Conservation (phyloP, 1,140 invertebrate genomes). For the Maniola jurtina region DNA sequence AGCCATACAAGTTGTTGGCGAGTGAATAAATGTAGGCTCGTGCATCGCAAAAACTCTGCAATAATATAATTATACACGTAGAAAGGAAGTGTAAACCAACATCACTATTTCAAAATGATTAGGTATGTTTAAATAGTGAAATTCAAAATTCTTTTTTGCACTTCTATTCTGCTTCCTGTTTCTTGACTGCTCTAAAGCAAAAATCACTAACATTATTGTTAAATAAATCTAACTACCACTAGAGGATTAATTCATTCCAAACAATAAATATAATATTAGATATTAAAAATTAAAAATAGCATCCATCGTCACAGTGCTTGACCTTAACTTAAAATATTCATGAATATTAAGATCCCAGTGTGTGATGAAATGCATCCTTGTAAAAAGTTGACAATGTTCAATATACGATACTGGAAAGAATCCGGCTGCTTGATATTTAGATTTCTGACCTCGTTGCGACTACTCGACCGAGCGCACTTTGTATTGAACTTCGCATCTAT, state of each 20-base stretch:
- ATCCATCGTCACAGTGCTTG: neutral
- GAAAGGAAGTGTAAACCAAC: too few species aligned
- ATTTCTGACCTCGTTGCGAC: slow-evolving; percentile 57
- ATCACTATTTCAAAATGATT: too few species aligned
- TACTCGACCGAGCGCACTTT: slow-evolving; percentile 55
- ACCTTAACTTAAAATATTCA: neutral
- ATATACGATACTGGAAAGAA: slow-evolving; percentile 54
- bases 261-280: neutral
- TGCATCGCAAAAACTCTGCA: neutral
- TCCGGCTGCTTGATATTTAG: slow-evolving; percentile 67
- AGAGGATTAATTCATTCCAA: neutral
- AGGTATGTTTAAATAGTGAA: too few species aligned
- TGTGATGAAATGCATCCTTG: neutral
- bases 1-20: neutral
- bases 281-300: neutral
- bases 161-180: too few species aligned
- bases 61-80: too few species aligned
- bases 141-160: too few species aligned
- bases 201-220: too few species aligned
- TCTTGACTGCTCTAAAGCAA: too few species aligned
- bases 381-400: slow-evolving; percentile 31
- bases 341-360: neutral
- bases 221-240: neutral
- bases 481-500: slow-evolving; percentile 37
- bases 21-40: neutral